Base-by-base conservation (phyloP, 1,140 invertebrate species). In the Tachypleus tridentatus region DNA sequence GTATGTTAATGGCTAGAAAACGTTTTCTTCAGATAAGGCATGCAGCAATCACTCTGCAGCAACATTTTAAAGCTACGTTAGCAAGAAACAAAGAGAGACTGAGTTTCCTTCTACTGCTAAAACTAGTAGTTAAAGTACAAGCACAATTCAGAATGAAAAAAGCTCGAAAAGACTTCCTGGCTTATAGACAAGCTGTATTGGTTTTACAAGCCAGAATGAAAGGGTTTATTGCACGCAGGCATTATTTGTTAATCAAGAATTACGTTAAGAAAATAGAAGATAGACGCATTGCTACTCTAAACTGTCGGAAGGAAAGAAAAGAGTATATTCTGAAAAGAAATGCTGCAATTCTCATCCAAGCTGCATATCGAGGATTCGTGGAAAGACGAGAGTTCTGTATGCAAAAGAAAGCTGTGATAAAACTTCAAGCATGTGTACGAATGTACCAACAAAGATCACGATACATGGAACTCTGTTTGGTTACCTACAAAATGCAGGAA, bases 1-100 rank as follows among this genome's bases (percentile, higher is more conserved):
- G 71, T 61, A 65, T 63, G 48, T 65, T 64, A 51, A 0, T 51
- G 9, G 56, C 57, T 9, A 66, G 50, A 49, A 68, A 61, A 51
- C 8, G 47, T 49, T 68, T 57, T 49, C 47, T 51, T 11, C 51
- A 66, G 47, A 60, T 47, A 7, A 61, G 61, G 6, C 73, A 66
- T 59, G 58, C 63, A 49, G 58, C 58, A 8, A 54, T 64, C 49
- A 49, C 4, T 56, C 11, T 62, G 4, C 61, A 62, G 11, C 7
- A 10, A 10, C 47, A 53, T 51, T 61, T 54, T 54, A 54, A n/a
- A 54, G 53, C 53, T n/a, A 54, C n/a, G 7, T 54, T 54, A n/a
- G 53, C 7, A 54, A 54, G 7, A n/a, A 7, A n/a, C 53, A 54
- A 54, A n/a, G 7, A 54, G n/a, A 7, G 53, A n/a, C 53, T 8